These are phyloP conservation scores for Bilobella aurantiaca DNA, from an alignment of 1,140 invertebrate genomes.

Conservation along the genomic window DNA sequence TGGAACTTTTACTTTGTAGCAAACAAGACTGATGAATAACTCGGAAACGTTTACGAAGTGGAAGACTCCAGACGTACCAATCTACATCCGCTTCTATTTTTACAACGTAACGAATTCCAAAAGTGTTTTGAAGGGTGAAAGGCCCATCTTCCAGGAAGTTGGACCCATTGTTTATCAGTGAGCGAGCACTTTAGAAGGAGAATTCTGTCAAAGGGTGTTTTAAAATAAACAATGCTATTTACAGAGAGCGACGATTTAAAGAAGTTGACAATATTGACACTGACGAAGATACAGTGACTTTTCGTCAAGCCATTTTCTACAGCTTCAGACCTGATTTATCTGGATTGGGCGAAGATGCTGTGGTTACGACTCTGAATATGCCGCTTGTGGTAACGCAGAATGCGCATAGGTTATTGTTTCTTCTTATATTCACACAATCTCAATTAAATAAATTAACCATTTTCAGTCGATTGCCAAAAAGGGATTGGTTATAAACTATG, in stretches of 20 bases:
- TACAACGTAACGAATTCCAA: constrained; percentile 45
- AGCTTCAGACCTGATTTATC: constrained; percentile 23
- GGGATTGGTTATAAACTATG: not conserved
- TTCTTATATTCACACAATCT: not conserved
- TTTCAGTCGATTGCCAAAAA: not conserved
- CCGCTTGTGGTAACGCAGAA: constrained; percentile 19
- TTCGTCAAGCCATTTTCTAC: constrained; percentile 21
- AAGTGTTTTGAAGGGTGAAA: constrained; percentile 35
- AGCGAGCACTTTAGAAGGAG: too few relatives aligned
- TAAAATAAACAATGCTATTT: not conserved
- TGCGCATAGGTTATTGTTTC: too few relatives aligned
- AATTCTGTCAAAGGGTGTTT: not conserved
- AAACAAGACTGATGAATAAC: constrained; percentile 16
- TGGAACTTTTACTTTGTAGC: constrained; percentile 11
- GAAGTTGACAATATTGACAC: not conserved
- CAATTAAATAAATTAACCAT: not conserved
- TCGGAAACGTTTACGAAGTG: constrained; percentile 24
- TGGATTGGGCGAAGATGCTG: constrained; percentile 13
- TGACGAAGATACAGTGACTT: constrained; percentile 23
- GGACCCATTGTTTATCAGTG: constrained; percentile 22
- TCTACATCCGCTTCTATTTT: constrained; percentile 45
- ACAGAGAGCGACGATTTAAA: not conserved
- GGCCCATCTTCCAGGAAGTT: constrained; percentile 11
- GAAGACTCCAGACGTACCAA: constrained; percentile 39
- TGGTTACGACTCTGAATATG: constrained; percentile 21